Evolutionary conservation across 1,140 invertebrate genomes (phyloP).

Genomic region (Nebria ingens): DNA sequence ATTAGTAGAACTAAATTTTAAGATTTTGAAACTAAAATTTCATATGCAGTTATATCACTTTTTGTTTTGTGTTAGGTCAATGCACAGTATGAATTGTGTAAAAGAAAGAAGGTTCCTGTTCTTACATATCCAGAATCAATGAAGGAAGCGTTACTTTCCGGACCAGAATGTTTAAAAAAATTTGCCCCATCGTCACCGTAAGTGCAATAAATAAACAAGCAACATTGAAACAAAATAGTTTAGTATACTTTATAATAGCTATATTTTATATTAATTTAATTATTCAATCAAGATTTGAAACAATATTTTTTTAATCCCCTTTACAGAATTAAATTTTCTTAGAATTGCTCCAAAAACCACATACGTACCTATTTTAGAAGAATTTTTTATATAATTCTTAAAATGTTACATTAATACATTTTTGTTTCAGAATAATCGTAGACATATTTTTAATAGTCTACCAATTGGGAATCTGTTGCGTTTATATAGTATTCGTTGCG

Average conservation of each 20-base stretch:
- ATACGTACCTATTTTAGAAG: too few relatives aligned
- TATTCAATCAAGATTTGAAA: too few relatives aligned
- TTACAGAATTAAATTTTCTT: too few relatives aligned
- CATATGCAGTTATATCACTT: conserved; percentile 22
- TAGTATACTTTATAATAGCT: conserved; percentile 11
- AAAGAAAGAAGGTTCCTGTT: conserved; percentile 28
- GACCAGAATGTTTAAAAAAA: conserved; percentile 41
- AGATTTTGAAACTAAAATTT: too few relatives aligned
- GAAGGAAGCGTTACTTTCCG: conserved; percentile 46
- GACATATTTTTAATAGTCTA: conserved; percentile 66
- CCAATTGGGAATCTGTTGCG: conserved; percentile 81
- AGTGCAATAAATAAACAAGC: too few relatives aligned
- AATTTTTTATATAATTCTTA: too few relatives aligned
- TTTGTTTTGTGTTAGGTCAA: conserved; percentile 26
- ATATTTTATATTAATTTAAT: too few relatives aligned
- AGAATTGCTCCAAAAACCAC: too few relatives aligned
- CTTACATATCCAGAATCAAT: conserved; percentile 53
- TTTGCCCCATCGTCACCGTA: conserved; percentile 45
- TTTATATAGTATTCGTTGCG: conserved; percentile 77
- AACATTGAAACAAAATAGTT: background rate
- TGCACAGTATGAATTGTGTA: conserved; percentile 32
- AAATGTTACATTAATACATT: conserved; percentile 11
- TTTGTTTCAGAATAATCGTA: conserved; percentile 43
- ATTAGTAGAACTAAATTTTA: too few relatives aligned
- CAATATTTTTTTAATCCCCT: too few relatives aligned